Percentiles rank a stretch among this genome's conserved stretches.
phyloP scores from a whole-genome alignment of 2,113 vertebrate genomes.

The Lycaon pictus region DNA sequence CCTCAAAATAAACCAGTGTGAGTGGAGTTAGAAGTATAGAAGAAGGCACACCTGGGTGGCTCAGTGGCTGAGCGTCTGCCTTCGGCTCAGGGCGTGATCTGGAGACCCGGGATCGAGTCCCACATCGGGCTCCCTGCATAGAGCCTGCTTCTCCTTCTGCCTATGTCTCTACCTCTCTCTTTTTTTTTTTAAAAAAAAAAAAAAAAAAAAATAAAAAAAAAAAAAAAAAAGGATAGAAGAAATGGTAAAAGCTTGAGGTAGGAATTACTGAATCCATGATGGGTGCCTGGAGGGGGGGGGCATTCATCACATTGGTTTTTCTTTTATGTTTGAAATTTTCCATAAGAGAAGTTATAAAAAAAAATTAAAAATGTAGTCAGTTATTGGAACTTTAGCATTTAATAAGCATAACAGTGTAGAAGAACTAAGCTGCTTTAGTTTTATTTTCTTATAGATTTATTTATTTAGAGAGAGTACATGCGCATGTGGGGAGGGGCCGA shows the following conservation, averaged over 20 bases:
- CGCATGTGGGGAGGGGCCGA: not conserved
- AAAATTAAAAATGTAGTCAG: not conserved
- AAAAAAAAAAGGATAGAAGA: not conserved
- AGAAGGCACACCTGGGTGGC: too few relatives aligned
- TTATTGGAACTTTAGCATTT: not conserved
- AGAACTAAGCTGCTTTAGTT: not conserved
- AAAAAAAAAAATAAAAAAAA: too few relatives aligned
- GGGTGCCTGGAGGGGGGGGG: not conserved
- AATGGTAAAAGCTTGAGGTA: not conserved
- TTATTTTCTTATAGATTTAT: not conserved
- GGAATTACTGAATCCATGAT: not conserved
- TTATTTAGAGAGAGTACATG: not conserved
- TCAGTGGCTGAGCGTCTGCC: too few relatives aligned
- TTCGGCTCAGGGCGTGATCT: too few relatives aligned
- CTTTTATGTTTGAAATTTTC: conserved; percentile 23
- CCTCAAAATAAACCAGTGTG: not conserved
- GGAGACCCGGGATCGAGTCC: too few relatives aligned
- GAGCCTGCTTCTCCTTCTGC: too few relatives aligned
- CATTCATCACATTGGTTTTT: not conserved
- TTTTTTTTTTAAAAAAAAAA: too few relatives aligned
- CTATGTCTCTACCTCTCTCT: too few relatives aligned
- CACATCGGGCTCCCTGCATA: too few relatives aligned
- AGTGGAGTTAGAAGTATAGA: not conserved
- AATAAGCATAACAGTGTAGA: not conserved
- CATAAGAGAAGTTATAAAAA: not conserved